Conservation (phyloP, 2,888 invertebrate species). For the Caenorhabditis drosophilae region DNA sequence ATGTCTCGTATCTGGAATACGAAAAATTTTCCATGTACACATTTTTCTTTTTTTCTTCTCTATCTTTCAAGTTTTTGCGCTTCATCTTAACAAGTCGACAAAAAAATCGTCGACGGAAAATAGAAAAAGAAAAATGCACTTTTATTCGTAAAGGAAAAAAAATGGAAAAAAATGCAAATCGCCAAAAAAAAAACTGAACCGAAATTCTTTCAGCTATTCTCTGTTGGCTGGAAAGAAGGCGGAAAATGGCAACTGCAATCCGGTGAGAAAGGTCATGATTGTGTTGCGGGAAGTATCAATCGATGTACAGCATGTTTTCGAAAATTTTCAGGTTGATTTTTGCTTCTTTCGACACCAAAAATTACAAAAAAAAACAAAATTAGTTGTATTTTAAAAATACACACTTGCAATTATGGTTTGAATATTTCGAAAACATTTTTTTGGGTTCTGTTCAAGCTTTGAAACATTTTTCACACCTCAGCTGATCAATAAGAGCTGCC, state of each 20-base stretch:
- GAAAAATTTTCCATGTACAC: no score
- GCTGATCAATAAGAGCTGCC: background rate
- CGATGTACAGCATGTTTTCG: conserved; percentile 41
- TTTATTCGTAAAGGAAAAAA: no score
- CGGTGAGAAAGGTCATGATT: conserved; percentile 37
- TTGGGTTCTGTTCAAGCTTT: background rate
- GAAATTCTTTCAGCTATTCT: no score
- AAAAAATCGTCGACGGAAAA: no score
- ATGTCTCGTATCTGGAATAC: no score
- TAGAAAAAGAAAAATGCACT: no score
- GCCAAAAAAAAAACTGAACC: no score
- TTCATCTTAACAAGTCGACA: no score
- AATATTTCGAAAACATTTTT: background rate
- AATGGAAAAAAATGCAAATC: no score
- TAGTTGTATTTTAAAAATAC: background rate
- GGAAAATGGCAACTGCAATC: conserved; percentile 14
- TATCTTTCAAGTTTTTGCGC: no score
- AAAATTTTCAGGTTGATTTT: conserved; percentile 26
- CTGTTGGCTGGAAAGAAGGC: conserved; percentile 14
- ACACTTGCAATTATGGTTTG: background rate
- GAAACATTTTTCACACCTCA: background rate
- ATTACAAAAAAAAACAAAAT: background rate
- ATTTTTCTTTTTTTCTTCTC: no score
- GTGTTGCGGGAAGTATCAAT: conserved; percentile 31
- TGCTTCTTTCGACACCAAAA: no score